Base-by-base conservation (phyloP, 2,113 vertebrate species). In the Platichthys flesus region DNA sequence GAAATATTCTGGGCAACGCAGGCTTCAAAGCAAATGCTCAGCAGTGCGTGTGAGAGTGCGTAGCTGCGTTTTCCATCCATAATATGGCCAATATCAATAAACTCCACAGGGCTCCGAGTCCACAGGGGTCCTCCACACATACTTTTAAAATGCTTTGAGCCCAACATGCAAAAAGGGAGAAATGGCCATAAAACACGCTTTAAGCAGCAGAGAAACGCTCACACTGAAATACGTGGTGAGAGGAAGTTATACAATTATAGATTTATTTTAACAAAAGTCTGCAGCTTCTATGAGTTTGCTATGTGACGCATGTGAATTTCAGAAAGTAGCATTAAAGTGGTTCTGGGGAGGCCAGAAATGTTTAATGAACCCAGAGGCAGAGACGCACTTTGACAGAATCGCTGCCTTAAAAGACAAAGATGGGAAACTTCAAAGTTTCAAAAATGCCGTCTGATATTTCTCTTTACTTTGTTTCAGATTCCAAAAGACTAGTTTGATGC, bases 301-400 rank as follows among this genome's bases (percentile, higher is more conserved):
- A 2, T 47, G 16, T 61, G 31, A 64, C 18, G 20, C 26, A 20
- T 70, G 61, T 56, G 9, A 15, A 56, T 51, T 68, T 61, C 42
- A 23, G 45, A 56, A 55, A 56, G 21, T 7, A 56, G 14, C 56
- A 28, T 55, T 4, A 61, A 67, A 61, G 31, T 45, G 28, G 13
- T 23, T 73, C 2, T 28, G 24, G 2, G 9, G 21, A 66, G 3
- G 47, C 51, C 49, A 45, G 18, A 72, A 76, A 5, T 28, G 40
- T 59, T 71, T 83, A 66, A 85, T 84, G 82, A 84, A 81, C 49
- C 79, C 62, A 8, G 70, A 81, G 77, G 78, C 83, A 81, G 31
- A 70, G 69, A 61, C 68, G 45, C 31, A 60, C 26, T 83, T 56
- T 75, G 73, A 81, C 73, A 67, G 76, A 49, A 62, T 73, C 23